Conservation (phyloP, 2,113 vertebrate genomes). For the Pluvianellus socialis region DNA sequence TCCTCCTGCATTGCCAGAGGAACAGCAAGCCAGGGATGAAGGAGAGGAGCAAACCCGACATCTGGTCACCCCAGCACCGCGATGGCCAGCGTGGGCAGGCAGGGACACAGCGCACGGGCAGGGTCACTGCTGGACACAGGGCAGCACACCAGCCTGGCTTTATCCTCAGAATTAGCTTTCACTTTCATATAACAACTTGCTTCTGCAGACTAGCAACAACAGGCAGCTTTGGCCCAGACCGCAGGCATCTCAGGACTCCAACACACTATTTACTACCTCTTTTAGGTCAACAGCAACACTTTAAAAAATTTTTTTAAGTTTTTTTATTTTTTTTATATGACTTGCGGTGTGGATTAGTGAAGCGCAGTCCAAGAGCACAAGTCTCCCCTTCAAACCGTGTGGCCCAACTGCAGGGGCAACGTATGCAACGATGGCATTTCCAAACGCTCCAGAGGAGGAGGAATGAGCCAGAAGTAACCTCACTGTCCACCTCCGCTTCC, state of each 20-base stretch:
- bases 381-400: background rate
- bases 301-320: background rate
- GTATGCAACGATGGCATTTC: background rate
- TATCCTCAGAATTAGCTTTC: background rate
- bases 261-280: background rate
- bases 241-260: background rate
- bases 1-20: background rate
- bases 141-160: background rate
- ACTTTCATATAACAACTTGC: background rate
- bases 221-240: background rate
- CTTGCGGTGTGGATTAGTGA: background rate
- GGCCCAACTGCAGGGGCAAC: background rate
- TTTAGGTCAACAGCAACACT: background rate
- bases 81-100: background rate
- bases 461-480: background rate
- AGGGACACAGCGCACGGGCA: fast-evolving
- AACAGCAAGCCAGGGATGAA: fast-evolving
- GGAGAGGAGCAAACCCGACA: background rate
- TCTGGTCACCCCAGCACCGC: background rate
- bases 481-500: background rate
- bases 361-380: background rate
- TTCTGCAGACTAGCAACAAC: background rate
- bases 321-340: too few relatives aligned
- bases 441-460: background rate
- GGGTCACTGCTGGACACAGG: background rate